A percentile compares a stretch with the other conserved stretches of the same genome.
These are phyloP conservation scores for Platynereis dumerilii DNA, from an alignment of 2,888 invertebrate species.

Conservation along the genomic window DNA sequence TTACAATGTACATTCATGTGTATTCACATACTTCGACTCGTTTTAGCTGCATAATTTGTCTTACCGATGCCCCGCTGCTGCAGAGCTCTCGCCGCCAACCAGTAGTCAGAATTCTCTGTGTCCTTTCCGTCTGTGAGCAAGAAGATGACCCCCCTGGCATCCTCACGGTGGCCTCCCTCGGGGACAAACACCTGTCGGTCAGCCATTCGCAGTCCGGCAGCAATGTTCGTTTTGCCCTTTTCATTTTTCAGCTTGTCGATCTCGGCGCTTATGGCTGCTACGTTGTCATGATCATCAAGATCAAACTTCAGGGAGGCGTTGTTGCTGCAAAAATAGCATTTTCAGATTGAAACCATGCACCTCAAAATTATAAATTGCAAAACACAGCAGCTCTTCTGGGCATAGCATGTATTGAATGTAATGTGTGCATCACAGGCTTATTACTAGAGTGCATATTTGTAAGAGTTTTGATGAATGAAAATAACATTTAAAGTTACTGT, in stretches of 20 bases:
- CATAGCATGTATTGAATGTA: too few relatives aligned
- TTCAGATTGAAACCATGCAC: too few relatives aligned
- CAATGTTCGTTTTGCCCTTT: constrained; percentile 31
- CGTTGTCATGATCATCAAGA: constrained; percentile 17
- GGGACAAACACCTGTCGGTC: constrained; percentile 25
- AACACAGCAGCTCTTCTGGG: too few relatives aligned
- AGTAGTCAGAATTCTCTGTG: constrained; percentile 38
- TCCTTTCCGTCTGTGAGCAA: constrained; percentile 18
- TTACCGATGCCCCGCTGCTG: background rate
- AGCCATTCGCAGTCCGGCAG: constrained; percentile 26
- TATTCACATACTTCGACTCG: too few relatives aligned
- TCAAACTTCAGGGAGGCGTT: constrained; percentile 20
- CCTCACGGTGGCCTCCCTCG: background rate
- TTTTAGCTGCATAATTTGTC: too few relatives aligned
- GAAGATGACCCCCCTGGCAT: constrained; percentile 11
- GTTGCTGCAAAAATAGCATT: too few relatives aligned
- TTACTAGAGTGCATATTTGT: too few relatives aligned
- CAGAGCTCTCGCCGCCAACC: background rate
- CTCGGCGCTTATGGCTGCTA: background rate
- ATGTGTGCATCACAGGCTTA: too few relatives aligned
- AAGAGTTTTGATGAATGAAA: too few relatives aligned
- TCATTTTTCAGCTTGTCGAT: constrained; percentile 8
- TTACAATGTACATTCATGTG: too few relatives aligned
- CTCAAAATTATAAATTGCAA: too few relatives aligned
- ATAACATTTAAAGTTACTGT: too few relatives aligned